Base-by-base conservation (phyloP, 2,113 vertebrate genomes). In the Thalassoma bifasciatum region DNA sequence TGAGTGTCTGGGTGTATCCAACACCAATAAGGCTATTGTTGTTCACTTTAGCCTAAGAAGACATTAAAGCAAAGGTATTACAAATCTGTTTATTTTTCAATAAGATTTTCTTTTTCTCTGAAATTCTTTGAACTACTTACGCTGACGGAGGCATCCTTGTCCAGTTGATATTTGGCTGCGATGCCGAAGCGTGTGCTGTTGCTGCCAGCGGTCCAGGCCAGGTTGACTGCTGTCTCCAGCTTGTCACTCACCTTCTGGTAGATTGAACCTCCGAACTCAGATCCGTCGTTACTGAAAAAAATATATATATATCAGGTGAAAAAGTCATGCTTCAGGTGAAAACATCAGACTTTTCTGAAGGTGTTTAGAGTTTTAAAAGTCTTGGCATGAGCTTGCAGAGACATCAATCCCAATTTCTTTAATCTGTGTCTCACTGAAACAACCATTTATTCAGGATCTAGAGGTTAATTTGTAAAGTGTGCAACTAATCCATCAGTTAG, bases 21-120 rank as follows among this genome's bases (percentile, higher is more conserved):
- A 98, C 92, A 94, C 98, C 98, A 93, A 99, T 93, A 94, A 99
- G 95, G 91, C 98, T 99, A 90, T 96, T 95, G 88, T 99, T 99
- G 92, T 98, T 98, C 88, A 99, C 98, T 94, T 99, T 99, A 92
- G 96, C 97, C 98, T 99, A 77, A 51, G 84, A 52, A 79, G 77
- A 74, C 0, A 34, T 21, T 6, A 24, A 24, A 46, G 64, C 69
- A 47, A 0, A 42, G 59, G 12, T 3, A 49, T 9, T 10, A 56
- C n/a, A 51, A 46, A 5, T 76, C 5, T 81, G 16, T 23, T 10
- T 23, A 30, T 34, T 47, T 46, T 44, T 4, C 37, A n/a, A n/a
- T n/a, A n/a, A 40, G 17, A 17, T 21, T 22, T 56, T 19, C 13
- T 0, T 34, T 47, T 12, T 1, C 11, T 56, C 13, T 5, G 7